phyloP scores from a whole-genome alignment of 2,888 invertebrate species.

The Himalopsyche tibetana region DNA sequence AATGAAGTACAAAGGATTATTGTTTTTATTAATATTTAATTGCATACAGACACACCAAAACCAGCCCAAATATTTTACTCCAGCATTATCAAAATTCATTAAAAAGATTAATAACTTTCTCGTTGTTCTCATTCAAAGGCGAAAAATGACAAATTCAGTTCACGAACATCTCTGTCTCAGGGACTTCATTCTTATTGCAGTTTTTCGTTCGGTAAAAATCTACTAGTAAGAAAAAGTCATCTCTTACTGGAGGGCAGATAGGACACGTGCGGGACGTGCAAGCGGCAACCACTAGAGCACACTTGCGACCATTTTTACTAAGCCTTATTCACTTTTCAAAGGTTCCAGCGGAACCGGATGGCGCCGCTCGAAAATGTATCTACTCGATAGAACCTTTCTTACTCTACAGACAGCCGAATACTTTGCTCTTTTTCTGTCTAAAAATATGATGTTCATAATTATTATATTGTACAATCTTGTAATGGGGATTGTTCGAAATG shows the following conservation, averaged over 20 bases:
- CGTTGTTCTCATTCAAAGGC: no score
- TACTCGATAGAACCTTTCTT: slow-evolving; percentile 22
- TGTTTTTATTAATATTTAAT: no score
- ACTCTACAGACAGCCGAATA: not conserved
- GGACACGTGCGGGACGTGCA: slow-evolving; percentile 54
- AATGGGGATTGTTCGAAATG: no score
- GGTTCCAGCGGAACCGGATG: slow-evolving; percentile 32
- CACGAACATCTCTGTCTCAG: not conserved
- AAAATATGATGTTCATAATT: no score
- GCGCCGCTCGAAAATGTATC: not conserved
- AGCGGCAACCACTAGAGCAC: slow-evolving; percentile 55
- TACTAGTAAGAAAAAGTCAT: not conserved
- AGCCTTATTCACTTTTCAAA: slow-evolving; percentile 47
- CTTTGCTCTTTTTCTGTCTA: no score
- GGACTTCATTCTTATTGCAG: not conserved
- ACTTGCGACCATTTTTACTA: slow-evolving; percentile 41
- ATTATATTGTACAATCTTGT: no score
- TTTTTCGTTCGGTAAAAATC: not conserved
- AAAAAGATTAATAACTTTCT: no score
- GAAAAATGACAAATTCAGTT: no score
- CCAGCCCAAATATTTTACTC: no score
- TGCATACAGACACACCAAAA: no score
- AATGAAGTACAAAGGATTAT: no score
- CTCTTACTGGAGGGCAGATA: slow-evolving; percentile 46
- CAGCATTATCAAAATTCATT: no score